A percentile compares a stretch with the other conserved stretches of the same genome.
These are phyloP conservation scores for Diabrotica virgifera DNA, from an alignment of 1,140 invertebrate species.

Conservation along the genomic window DNA sequence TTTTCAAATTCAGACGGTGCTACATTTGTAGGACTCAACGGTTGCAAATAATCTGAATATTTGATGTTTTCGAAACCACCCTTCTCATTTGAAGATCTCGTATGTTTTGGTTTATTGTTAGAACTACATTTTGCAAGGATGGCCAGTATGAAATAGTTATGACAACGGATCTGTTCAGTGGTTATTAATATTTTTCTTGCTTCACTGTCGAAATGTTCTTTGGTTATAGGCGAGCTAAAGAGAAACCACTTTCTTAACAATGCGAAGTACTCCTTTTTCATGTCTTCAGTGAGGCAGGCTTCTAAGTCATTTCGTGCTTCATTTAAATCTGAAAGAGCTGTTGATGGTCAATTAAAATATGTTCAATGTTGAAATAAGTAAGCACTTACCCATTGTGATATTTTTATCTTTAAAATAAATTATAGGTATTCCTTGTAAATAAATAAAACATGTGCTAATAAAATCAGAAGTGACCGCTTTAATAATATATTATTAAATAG, in stretches of 20 bases:
- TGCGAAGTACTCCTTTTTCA: constrained; percentile 39
- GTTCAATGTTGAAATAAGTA: no score
- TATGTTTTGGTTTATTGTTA: constrained; percentile 19
- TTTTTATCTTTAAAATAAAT: no score
- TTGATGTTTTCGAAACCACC: constrained; percentile 29
- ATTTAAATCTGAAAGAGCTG: constrained; percentile 31
- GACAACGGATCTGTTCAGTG: constrained; percentile 41
- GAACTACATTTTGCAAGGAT: constrained; percentile 33
- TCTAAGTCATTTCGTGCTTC: constrained; percentile 40
- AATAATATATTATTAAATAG: no score
- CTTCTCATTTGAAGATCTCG: constrained; percentile 26
- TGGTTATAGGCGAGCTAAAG: constrained; percentile 37
- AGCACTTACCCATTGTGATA: no score
- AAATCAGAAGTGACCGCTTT: no score
- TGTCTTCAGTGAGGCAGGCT: constrained; percentile 32
- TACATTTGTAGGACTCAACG: constrained; percentile 29
- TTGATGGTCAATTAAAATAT: no score
- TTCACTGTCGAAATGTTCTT: constrained; percentile 38
- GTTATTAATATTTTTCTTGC: constrained; percentile 37
- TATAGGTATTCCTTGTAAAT: no score
- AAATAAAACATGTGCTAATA: no score
- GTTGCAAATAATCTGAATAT: constrained; percentile 37
- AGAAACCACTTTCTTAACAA: constrained; percentile 40
- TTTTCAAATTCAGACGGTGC: constrained; percentile 36
- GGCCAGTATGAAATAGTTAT: constrained; percentile 41